Evolutionary conservation across 2,113 vertebrate genomes (phyloP), one percentile per base, ranked within the genome.

Genomic region (Ictalurus furcatus): DNA sequence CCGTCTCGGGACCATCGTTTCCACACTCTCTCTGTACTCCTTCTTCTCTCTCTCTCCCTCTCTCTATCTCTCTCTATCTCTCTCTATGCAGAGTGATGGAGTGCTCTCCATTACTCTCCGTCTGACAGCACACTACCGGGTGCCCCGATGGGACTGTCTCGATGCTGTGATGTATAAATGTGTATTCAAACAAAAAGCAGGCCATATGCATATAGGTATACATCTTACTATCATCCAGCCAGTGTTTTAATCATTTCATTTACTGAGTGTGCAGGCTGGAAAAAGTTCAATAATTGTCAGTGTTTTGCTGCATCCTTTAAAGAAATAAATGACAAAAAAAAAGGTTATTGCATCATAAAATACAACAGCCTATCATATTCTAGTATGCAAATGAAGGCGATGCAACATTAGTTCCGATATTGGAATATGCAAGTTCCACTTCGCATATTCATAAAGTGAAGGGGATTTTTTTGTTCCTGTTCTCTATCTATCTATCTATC

Each of bases 1-100:
- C 90, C 95, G 71, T 78, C 84, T 81, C 9, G 92, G 94, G 94
- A 95, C 92, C 92, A 96, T 96, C 88, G 92, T 95, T 94, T 19
- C 92, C 5, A 23, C 61, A 59, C 78, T 44, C 90, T 92, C 91
- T 86, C 90, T 79, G 8, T 1, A 21, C 63, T 54, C 89, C 11
- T 44, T 34, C n/a, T 16, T 12, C 81, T 61, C 37, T 81, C 61
- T 54, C 67, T 73, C 17, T 44, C 4, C 28, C 83, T 16, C 28
- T 52, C 76, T 74, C n/a, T 48, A 44, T 63, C 30, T 52, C n/a
- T 58, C 73, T 67, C 85, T 78, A 82, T 71, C 69, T 58, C 83
- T 84, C 34, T 88, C 80, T 85, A 1, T 58, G 30, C 48, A 6
- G 23, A 83, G 58, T 90, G 93, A 94, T 92, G 91, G 92, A 93